Percentiles rank a stretch among this genome's conserved stretches.
Conservation (phyloP, 2,113 vertebrate species). For the Lycocorax pyrrhopterus region DNA sequence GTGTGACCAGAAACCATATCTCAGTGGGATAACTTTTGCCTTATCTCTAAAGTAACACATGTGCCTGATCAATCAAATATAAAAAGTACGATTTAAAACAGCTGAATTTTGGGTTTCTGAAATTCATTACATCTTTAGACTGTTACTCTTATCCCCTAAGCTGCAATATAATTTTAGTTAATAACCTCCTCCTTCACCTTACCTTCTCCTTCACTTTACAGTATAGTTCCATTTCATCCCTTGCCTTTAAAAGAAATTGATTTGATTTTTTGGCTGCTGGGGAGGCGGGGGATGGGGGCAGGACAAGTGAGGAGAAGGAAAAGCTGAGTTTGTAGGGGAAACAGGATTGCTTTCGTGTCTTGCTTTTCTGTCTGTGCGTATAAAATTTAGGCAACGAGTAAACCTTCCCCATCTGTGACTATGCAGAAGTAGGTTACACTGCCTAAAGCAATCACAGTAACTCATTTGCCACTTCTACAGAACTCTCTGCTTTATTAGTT, state of each 20-base stretch:
- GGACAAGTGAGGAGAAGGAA: background rate
- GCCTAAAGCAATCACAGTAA: background rate
- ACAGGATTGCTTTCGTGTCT: background rate
- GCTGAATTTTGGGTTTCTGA: background rate
- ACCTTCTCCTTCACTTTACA: background rate
- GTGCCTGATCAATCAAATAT: conserved; percentile 5
- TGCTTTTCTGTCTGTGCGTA: background rate
- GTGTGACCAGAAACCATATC: background rate
- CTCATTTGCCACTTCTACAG: background rate
- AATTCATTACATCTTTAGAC: background rate
- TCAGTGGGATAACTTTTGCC: background rate
- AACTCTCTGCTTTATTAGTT: conserved; percentile 23
- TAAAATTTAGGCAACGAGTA: background rate
- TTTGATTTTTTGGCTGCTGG: background rate
- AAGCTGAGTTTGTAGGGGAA: background rate
- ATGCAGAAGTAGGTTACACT: conserved; percentile 38
- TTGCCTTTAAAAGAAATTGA: background rate
- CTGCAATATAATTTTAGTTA: background rate
- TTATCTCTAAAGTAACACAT: conserved; percentile 52
- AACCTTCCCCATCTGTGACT: background rate
- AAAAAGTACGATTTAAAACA: background rate
- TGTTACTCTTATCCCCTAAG: background rate
- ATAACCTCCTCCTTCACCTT: background rate
- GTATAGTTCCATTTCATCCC: background rate
- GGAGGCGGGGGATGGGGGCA: accelerated